These are phyloP conservation scores for Empis livida DNA, from an alignment of 2,888 invertebrate species.

Conservation along the genomic window DNA sequence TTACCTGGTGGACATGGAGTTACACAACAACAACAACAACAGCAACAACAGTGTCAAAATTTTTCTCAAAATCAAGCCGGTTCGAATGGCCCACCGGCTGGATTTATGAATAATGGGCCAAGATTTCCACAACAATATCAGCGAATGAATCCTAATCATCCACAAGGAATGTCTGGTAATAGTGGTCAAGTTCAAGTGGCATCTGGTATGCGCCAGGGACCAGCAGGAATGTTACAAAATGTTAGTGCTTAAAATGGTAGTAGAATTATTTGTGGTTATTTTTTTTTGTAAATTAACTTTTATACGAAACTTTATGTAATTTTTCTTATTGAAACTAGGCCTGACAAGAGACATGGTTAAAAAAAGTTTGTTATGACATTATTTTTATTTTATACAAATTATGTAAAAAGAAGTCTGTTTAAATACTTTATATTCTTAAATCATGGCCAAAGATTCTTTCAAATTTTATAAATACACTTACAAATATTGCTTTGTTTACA, in stretches of 20 bases:
- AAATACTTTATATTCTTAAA: background rate
- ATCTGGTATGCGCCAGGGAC: conserved; percentile 27
- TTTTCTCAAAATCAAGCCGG: conserved; percentile 32
- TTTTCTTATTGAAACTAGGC: too few species aligned
- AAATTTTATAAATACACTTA: too few species aligned
- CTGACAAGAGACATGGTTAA: too few species aligned
- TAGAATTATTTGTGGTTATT: background rate
- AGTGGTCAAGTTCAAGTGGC: conserved; percentile 25
- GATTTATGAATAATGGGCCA: conserved; percentile 36
- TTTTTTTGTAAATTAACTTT: background rate
- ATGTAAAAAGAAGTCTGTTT: background rate
- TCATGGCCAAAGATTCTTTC: background rate
- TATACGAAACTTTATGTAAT: too few species aligned
- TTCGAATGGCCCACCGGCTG: conserved; percentile 29
- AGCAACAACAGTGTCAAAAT: conserved; percentile 32
- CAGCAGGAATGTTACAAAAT: conserved; percentile 32
- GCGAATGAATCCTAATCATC: conserved; percentile 41
- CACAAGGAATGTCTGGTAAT: conserved; percentile 37
- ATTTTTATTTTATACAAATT: background rate
- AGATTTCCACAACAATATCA: conserved; percentile 29
- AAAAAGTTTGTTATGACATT: too few species aligned
- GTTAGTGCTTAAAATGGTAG: conserved; percentile 21
- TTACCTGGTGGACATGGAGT: conserved; percentile 14
- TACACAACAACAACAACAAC: conserved; percentile 19
- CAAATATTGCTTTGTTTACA: too few species aligned